Percentiles rank a stretch among this genome's conserved stretches.
Conservation (phyloP, 92 coral and sea anemone genomes). For the Metridium senile region DNA sequence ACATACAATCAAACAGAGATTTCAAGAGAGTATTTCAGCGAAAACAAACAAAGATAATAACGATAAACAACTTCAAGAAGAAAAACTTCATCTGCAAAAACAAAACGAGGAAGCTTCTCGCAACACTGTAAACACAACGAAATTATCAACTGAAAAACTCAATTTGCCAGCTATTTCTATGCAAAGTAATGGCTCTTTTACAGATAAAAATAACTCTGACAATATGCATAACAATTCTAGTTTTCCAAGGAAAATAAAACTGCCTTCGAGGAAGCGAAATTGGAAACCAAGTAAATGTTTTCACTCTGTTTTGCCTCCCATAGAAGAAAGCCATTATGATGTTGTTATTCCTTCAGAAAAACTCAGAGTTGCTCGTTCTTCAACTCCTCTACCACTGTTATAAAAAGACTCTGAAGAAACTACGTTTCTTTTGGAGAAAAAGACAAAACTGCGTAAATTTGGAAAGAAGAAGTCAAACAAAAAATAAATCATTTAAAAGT, state of each 20-base stretch:
- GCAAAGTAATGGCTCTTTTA: not conserved
- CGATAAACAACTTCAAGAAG: constrained; percentile 1
- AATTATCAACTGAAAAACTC: not conserved
- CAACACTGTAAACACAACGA: not conserved
- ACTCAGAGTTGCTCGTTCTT: not conserved
- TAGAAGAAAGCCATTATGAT: constrained; percentile 7
- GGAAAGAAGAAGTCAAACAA: too few relatives aligned
- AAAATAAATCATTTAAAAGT: too few relatives aligned
- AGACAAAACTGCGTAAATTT: too few relatives aligned
- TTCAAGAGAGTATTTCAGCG: constrained; percentile 16
- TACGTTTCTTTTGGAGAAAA: too few relatives aligned
- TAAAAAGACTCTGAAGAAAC: not conserved
- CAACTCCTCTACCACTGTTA: constrained; percentile 13
- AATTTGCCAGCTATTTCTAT: not conserved
- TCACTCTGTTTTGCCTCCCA: constrained; percentile 25
- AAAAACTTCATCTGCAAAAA: not conserved
- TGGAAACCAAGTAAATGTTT: constrained; percentile 16
- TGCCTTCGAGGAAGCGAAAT: not conserved
- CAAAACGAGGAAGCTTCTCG: not conserved
- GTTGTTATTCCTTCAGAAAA: not conserved
- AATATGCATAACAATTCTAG: not conserved
- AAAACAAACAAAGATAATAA: not conserved
- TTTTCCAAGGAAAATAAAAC: not conserved
- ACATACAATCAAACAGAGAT: constrained; percentile 18
- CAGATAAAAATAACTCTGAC: not conserved